Conservation (phyloP, 2,888 invertebrate genomes). For the Melanophora roralis region DNA sequence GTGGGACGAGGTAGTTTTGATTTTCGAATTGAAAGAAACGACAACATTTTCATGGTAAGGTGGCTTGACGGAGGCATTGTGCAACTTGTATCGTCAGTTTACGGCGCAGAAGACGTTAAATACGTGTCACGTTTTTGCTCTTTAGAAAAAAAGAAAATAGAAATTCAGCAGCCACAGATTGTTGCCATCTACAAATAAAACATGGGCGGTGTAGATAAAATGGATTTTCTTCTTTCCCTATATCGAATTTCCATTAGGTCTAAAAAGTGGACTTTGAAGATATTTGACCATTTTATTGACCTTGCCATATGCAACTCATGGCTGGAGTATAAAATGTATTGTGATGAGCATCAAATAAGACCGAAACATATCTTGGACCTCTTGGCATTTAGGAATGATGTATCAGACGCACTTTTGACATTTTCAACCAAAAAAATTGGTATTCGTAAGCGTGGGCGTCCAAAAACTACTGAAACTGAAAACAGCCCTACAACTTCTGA, state of each 20-base stretch:
- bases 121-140: neutral
- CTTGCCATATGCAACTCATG: constrained; percentile 10
- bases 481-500: neutral
- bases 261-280: constrained; percentile 1
- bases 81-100: constrained; percentile 3
- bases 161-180: neutral
- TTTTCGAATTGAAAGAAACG: neutral
- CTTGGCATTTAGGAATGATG: constrained; percentile 4
- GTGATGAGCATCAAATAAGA: neutral
- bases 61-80: constrained; percentile 27
- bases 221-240: constrained; percentile 7
- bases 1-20: neutral
- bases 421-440: neutral
- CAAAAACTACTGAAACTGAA: neutral
- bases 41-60: constrained; percentile 6
- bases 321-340: neutral
- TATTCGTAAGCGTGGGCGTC: neutral
- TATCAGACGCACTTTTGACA: neutral
- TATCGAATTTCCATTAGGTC: constrained; percentile 1
- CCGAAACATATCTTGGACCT: neutral
- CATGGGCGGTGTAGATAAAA: constrained; percentile 21
- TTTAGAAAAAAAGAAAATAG: constrained; percentile 4
- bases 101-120: neutral
- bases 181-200: neutral
- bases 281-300: constrained; percentile 12